Evolutionary conservation across 2,113 vertebrate species (phyloP).

Genomic region (Bufo gargarizans): DNA sequence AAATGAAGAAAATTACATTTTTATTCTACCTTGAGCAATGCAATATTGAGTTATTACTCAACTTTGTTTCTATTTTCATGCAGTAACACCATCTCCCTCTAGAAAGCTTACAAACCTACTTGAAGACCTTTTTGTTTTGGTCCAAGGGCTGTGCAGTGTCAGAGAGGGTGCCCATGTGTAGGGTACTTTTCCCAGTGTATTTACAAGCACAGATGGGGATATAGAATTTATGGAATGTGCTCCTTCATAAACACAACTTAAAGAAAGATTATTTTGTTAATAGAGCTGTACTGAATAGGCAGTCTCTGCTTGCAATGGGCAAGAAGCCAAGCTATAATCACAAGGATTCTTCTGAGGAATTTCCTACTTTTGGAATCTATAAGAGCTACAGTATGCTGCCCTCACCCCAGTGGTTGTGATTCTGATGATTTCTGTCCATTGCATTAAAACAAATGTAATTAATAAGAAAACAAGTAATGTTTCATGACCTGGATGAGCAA

Average conservation of each 20-base stretch:
- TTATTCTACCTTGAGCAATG: not conserved
- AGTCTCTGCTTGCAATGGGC: not conserved
- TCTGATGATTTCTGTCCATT: not conserved
- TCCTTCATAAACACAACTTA: slow-evolving; percentile 45
- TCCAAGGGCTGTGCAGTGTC: not conserved
- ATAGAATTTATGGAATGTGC: slow-evolving; percentile 42
- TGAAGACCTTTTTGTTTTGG: not conserved
- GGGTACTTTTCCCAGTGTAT: not conserved
- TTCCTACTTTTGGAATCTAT: slow-evolving; percentile 16
- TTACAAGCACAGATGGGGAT: slow-evolving; percentile 22
- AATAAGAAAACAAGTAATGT: not conserved
- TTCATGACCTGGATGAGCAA: not conserved
- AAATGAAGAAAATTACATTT: not conserved
- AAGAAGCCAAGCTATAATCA: slow-evolving; percentile 34
- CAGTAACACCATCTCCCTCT: not conserved
- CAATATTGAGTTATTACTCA: not conserved
- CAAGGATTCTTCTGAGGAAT: slow-evolving; percentile 35
- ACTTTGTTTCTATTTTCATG: not conserved
- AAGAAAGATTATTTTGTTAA: slow-evolving; percentile 32
- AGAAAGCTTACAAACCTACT: not conserved
- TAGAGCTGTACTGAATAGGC: slow-evolving; percentile 42
- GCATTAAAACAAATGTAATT: not conserved
- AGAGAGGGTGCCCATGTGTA: not conserved
- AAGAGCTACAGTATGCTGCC: not conserved
- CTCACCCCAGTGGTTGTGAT: not conserved